A percentile compares a stretch with the other conserved stretches of the same genome.
Evolutionary conservation across 2,797 vertebrate species (phyloP).

Genomic region (Astyanax mexicanus): DNA sequence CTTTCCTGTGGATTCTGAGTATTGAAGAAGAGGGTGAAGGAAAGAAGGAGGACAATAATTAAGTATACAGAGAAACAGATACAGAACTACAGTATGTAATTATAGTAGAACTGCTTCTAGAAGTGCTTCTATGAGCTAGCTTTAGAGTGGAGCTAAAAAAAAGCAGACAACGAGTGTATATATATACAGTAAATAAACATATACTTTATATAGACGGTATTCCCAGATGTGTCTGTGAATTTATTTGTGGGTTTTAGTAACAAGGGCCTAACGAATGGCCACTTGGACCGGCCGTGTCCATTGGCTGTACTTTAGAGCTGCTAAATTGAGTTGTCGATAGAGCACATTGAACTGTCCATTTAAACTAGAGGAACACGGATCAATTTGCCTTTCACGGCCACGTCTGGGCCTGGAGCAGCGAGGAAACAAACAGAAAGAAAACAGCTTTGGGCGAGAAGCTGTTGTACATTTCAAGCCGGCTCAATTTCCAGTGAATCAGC

Average conservation of each 20-base stretch:
- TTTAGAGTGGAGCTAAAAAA: too few species aligned
- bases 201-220: too few species aligned
- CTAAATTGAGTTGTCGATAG: slow-evolving; percentile 67
- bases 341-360: slow-evolving; percentile 57
- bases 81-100: too few species aligned
- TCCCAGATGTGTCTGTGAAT: background rate
- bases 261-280: slow-evolving; percentile 23
- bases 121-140: too few species aligned
- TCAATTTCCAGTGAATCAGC: background rate
- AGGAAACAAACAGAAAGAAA: background rate
- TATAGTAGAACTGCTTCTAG: too few species aligned
- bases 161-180: too few species aligned
- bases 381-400: slow-evolving; percentile 55
- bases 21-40: too few species aligned
- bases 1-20: too few species aligned
- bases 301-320: slow-evolving; percentile 65
- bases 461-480: background rate
- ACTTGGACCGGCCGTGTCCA: slow-evolving; percentile 29
- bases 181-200: too few species aligned
- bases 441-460: background rate
- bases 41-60: too few species aligned
- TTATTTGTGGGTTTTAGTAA: slow-evolving; percentile 23
- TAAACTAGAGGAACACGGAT: slow-evolving; percentile 58
- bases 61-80: too few species aligned
- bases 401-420: background rate